phyloP scores from a whole-genome alignment of 2,113 vertebrate species.

The Etheostoma cragini region DNA sequence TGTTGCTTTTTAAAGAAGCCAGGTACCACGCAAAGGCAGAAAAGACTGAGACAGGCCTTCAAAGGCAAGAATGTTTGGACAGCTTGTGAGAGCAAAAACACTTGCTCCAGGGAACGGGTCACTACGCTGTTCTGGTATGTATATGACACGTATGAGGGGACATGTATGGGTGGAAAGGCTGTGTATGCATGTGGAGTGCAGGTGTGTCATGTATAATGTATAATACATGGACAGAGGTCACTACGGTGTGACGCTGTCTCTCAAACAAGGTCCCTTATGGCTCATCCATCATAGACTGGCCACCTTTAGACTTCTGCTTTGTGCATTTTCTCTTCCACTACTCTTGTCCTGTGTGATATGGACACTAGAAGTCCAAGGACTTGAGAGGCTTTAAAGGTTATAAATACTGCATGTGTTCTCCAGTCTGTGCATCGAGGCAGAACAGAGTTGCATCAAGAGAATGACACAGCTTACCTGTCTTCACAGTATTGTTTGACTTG shows the following conservation, averaged over 20 bases:
- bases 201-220: constrained; percentile 58
- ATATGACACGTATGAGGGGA: constrained; percentile 27
- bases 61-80: constrained; percentile 58
- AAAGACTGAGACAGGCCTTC: constrained; percentile 43
- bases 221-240: constrained; percentile 32
- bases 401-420: constrained; percentile 19
- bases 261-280: constrained; percentile 36
- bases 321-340: constrained; percentile 13
- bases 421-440: neutral
- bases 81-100: constrained; percentile 41
- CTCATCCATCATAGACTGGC: constrained; percentile 28
- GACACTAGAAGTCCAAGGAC: constrained; percentile 18
- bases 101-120: constrained; percentile 48
- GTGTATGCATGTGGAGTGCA: constrained; percentile 31
- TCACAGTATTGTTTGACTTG: constrained; percentile 29
- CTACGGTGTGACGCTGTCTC: constrained; percentile 28
- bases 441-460: neutral
- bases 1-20: constrained; percentile 53
- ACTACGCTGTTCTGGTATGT: constrained; percentile 27
- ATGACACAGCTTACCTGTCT: neutral
- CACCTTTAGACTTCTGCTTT: constrained; percentile 13
- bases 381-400: constrained; percentile 35
- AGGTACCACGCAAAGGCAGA: constrained; percentile 37
- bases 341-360: constrained; percentile 16
- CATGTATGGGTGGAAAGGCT: constrained; percentile 11